These are phyloP conservation scores for Dasysyrphus tricinctus DNA, from an alignment of 2,888 invertebrate species.

Conservation along the genomic window DNA sequence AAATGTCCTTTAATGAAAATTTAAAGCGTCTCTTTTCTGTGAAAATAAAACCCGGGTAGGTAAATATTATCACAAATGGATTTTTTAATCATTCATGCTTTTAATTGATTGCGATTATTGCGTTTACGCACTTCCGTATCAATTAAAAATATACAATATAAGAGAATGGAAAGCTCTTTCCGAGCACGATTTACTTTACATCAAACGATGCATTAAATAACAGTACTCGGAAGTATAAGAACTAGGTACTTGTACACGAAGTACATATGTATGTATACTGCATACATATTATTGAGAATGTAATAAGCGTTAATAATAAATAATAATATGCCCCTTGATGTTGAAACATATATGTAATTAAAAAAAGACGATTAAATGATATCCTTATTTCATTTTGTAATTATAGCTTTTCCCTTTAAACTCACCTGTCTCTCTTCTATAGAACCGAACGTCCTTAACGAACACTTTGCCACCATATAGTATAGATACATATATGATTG, in stretches of 20 bases:
- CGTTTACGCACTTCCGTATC: neutral
- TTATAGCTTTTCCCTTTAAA: constrained; percentile 13
- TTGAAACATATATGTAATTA: constrained; percentile 14
- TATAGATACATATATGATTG: neutral
- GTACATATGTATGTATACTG: neutral
- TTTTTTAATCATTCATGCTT: neutral
- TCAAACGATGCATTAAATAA: neutral
- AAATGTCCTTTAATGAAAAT: too few relatives aligned
- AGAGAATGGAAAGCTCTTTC: neutral
- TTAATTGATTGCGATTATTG: neutral
- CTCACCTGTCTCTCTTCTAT: neutral
- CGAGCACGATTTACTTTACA: neutral
- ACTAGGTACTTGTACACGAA: neutral
- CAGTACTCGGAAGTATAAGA: neutral
- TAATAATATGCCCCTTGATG: constrained; percentile 16
- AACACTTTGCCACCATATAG: neutral
- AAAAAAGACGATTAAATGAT: constrained; percentile 15
- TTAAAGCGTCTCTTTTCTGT: too few relatives aligned
- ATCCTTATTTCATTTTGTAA: constrained; percentile 25
- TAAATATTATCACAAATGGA: too few relatives aligned
- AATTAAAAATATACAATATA: neutral
- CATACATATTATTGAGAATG: neutral
- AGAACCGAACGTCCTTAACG: constrained; percentile 26
- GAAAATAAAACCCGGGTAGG: too few relatives aligned
- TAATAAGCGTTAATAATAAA: constrained; percentile 6